phyloP scores from a whole-genome alignment of 1,140 invertebrate species.

The Zaprionus capensis region DNA sequence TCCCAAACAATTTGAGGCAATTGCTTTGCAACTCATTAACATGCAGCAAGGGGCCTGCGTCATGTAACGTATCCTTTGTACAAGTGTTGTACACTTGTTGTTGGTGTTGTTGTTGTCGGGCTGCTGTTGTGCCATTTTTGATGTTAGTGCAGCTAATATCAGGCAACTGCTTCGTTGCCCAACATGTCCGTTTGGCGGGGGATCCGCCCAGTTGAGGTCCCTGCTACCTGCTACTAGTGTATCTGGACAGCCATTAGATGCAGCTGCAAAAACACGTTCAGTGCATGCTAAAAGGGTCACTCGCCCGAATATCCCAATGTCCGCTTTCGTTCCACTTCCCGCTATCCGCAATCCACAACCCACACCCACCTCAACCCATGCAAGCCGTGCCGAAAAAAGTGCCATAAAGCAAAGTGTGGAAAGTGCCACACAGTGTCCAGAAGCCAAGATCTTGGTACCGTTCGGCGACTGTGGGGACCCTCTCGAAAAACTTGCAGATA shows the following conservation, averaged over 20 bases:
- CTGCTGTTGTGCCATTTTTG: slow-evolving; percentile 24
- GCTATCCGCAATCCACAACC: background rate
- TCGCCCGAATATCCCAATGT: background rate
- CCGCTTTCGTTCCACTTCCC: background rate
- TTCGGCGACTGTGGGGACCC: background rate
- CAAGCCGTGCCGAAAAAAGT: slow-evolving; percentile 1
- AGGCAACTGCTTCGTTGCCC: slow-evolving; percentile 29
- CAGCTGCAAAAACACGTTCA: slow-evolving; percentile 50
- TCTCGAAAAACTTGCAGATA: slow-evolving; percentile 63
- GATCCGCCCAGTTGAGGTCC: background rate
- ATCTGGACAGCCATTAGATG: slow-evolving; percentile 68
- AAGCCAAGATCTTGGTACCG: slow-evolving; percentile 47
- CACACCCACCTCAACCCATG: background rate
- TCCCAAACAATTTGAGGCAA: slow-evolving; percentile 71
- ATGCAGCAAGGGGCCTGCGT: slow-evolving; percentile 47
- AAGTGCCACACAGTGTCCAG: slow-evolving; percentile 72
- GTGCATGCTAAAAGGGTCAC: slow-evolving; percentile 66
- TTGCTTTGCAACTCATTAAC: slow-evolving; percentile 73
- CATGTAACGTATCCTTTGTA: background rate
- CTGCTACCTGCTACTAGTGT: slow-evolving; percentile 27
- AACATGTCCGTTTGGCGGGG: slow-evolving; percentile 1
- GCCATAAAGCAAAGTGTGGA: slow-evolving; percentile 69
- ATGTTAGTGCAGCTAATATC: slow-evolving; percentile 36
- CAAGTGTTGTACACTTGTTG: slow-evolving; percentile 3
- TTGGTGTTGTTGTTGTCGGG: background rate